These are phyloP conservation scores for Nesogale talazaci DNA, from an alignment of 2,113 vertebrate species.

Conservation along the genomic window DNA sequence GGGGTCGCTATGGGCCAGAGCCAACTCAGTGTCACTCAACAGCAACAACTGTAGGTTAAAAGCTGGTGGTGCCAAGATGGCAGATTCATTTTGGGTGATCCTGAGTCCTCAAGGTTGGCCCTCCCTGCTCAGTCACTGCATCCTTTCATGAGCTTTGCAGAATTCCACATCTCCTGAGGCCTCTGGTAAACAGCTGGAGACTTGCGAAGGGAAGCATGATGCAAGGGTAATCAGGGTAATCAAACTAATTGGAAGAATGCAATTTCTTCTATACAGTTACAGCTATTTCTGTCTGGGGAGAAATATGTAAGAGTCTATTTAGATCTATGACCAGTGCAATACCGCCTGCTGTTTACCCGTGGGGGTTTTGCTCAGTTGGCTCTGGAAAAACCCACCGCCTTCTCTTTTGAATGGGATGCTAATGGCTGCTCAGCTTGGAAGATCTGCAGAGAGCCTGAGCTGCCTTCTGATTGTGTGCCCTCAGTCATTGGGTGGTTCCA, in stretches of 20 bases:
- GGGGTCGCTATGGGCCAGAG: too few species aligned
- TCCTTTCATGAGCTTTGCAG: not conserved
- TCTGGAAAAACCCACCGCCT: not conserved
- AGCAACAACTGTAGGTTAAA: not conserved
- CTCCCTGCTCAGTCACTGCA: too few species aligned
- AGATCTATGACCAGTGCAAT: not conserved
- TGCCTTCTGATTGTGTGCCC: not conserved
- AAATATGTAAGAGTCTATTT: not conserved
- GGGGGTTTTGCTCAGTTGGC: rapidly evolving
- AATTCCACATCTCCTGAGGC: too few species aligned
- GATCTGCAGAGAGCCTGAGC: not conserved
- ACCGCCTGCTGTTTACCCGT: not conserved
- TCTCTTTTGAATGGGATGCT: not conserved
- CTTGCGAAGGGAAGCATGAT: not conserved
- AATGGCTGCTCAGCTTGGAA: not conserved
- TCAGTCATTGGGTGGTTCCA: not conserved
- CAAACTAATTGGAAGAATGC: not conserved
- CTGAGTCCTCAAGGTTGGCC: not conserved
- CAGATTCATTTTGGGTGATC: not conserved
- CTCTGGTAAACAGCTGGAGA: constrained; percentile 20
- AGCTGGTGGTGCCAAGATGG: not conserved
- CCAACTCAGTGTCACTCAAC: too few species aligned
- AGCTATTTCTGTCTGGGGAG: not conserved
- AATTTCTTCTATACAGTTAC: not conserved
- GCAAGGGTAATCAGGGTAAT: not conserved